Evolutionary conservation across 2,888 invertebrate genomes (phyloP).

Genomic region (Tenthredo mesomela): DNA sequence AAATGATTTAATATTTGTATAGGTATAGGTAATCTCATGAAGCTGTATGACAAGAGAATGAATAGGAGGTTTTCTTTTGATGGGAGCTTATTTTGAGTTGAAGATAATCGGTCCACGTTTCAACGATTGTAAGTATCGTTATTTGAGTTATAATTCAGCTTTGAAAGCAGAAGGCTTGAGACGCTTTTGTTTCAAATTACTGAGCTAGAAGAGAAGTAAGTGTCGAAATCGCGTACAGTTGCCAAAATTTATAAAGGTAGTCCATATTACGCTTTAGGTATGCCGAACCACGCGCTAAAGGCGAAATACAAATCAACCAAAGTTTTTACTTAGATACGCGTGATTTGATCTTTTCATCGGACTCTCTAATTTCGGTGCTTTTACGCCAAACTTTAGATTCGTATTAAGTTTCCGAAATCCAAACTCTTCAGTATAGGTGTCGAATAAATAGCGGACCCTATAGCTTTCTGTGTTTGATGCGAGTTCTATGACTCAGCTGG

Average conservation of each 20-base stretch:
- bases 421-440: background rate
- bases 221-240: background rate
- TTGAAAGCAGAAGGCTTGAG: background rate
- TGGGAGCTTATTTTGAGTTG: background rate
- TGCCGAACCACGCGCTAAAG: background rate
- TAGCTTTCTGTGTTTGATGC: background rate
- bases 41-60: background rate
- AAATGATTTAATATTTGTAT: background rate
- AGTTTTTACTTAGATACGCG: background rate
- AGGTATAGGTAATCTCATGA: background rate
- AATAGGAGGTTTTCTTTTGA: background rate
- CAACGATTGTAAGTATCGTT: background rate
- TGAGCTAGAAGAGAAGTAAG: background rate
- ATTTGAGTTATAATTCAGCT: background rate
- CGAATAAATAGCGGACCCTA: background rate
- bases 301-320: background rate
- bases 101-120: background rate
- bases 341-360: background rate
- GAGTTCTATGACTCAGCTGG: background rate
- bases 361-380: constrained; percentile 12
- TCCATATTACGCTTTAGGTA: background rate
- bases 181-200: background rate
- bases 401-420: background rate
- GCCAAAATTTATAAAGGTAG: background rate
- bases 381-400: background rate